Conservation (phyloP, 2,797 vertebrate species). For the Gorsachius magnificus region DNA sequence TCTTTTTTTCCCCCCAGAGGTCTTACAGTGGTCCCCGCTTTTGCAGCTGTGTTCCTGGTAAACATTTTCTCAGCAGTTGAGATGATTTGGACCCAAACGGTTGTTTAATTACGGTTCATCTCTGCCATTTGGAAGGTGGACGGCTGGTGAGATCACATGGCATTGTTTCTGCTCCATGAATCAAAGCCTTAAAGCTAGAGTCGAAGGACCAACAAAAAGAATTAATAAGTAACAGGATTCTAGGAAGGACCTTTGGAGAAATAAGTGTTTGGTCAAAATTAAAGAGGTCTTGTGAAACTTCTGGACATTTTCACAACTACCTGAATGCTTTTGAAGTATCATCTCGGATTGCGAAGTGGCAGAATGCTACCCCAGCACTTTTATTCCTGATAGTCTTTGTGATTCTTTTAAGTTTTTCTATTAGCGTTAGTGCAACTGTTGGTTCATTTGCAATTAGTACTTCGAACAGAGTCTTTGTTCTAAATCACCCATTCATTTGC, state of each 20-base stretch:
- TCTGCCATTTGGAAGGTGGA: not conserved
- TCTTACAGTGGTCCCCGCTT: not conserved
- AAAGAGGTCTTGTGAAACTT: not conserved
- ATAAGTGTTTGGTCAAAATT: not conserved
- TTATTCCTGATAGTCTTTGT: not conserved
- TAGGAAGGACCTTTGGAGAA: not conserved
- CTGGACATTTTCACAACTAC: not conserved
- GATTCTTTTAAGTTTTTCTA: not conserved
- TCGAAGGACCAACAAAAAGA: not conserved
- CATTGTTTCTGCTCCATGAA: not conserved
- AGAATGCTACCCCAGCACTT: not conserved
- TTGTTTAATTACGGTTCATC: not conserved
- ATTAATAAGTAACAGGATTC: slow-evolving; percentile 33
- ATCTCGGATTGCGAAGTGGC: not conserved
- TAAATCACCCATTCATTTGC: not conserved
- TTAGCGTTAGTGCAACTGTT: not conserved
- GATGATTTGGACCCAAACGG: not conserved
- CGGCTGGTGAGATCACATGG: not conserved
- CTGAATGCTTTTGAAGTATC: not conserved
- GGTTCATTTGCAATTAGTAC: not conserved
- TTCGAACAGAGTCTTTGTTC: not conserved
- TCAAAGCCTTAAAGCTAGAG: slow-evolving; percentile 32
- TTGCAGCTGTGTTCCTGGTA: not conserved
- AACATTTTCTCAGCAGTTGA: not conserved
- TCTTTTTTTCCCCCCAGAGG: fast-evolving